Conservation (phyloP, 1,140 invertebrate species). For the Drosophila sproati region DNA sequence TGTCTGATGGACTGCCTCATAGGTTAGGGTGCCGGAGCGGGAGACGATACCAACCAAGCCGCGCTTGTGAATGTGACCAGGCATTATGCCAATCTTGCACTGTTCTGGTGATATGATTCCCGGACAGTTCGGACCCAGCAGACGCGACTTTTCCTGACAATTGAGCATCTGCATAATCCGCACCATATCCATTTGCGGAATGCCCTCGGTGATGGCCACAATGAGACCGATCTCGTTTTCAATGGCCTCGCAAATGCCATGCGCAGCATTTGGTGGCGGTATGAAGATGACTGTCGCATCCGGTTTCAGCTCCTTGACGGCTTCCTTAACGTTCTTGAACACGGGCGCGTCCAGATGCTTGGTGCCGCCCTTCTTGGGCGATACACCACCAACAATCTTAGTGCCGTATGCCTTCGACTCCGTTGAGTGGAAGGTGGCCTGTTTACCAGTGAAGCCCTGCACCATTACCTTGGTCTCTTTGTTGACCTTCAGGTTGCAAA, state of each 20-base stretch:
- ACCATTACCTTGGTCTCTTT: slow-evolving; percentile 97
- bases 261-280: slow-evolving; percentile 95
- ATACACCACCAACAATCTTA: slow-evolving; percentile 98
- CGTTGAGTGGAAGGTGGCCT: slow-evolving; percentile 96
- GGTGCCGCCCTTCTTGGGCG: slow-evolving; percentile 97
- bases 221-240: slow-evolving; percentile 98
- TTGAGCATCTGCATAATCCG: slow-evolving; percentile 95
- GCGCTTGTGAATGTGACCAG: slow-evolving; percentile 97
- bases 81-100: slow-evolving; percentile 99
- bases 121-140: slow-evolving; percentile 99
- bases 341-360: slow-evolving; percentile 97
- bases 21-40: slow-evolving; percentile 98
- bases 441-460: slow-evolving; percentile 98
- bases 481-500: slow-evolving; percentile 92
- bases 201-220: slow-evolving; percentile 99
- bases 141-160: slow-evolving; percentile 94
- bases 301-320: slow-evolving; percentile 92
- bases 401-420: slow-evolving; percentile 99
- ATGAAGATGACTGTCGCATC: slow-evolving; percentile 98
- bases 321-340: slow-evolving; percentile 93
- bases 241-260: slow-evolving; percentile 97
- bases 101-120: slow-evolving; percentile 98
- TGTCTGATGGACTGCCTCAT: slow-evolving; percentile 99
- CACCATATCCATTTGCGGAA: slow-evolving; percentile 99
- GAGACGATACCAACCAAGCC: slow-evolving; percentile 98